phyloP scores from a whole-genome alignment of 2,113 vertebrate genomes.

The Tragelaphus imberbis region DNA sequence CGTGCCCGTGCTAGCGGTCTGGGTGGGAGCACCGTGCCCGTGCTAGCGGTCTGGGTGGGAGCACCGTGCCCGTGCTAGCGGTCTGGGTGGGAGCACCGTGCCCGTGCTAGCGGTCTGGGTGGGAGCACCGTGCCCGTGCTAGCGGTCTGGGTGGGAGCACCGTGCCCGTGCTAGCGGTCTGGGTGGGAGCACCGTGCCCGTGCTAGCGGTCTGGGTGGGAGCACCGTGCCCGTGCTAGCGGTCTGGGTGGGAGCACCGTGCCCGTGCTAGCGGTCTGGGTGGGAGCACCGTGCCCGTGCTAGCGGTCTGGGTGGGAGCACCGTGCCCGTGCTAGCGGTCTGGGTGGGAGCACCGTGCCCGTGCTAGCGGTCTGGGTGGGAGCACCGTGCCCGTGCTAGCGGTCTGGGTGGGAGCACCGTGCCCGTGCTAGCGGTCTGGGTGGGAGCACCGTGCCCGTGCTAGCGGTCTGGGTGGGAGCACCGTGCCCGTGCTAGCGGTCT shows the following conservation, averaged over 20 bases:
- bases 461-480: too few relatives aligned
- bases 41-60: too few relatives aligned
- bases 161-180: too few relatives aligned
- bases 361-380: not conserved
- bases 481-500: too few relatives aligned
- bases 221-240: rapidly evolving
- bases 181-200: rapidly evolving
- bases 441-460: too few relatives aligned
- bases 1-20: rapidly evolving
- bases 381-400: rapidly evolving
- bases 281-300: too few relatives aligned
- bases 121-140: rapidly evolving
- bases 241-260: rapidly evolving
- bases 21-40: too few relatives aligned
- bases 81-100: rapidly evolving
- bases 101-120: not conserved
- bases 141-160: not conserved
- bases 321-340: rapidly evolving
- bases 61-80: rapidly evolving
- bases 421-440: too few relatives aligned
- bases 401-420: not conserved
- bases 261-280: not conserved
- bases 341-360: rapidly evolving
- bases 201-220: not conserved
- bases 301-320: too few relatives aligned